Base-by-base conservation (phyloP, 2,888 invertebrate species). In the Orchesellides sinensis region DNA sequence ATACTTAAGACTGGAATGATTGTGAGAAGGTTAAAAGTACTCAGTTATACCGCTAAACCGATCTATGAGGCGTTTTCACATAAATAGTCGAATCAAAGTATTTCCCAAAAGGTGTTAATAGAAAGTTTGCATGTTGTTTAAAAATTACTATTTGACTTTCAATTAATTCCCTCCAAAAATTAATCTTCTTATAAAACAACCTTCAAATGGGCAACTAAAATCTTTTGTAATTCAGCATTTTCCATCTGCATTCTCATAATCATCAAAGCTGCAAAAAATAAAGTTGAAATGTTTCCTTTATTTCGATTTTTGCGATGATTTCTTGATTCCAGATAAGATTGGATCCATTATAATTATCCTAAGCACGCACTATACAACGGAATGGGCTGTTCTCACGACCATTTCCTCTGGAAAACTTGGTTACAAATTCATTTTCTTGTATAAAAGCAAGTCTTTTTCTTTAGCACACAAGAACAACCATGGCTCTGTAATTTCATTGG, bases 121-220 rank as follows among this genome's bases (percentile, higher is more conserved):
- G 73, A 81, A 81, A 81, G 72, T 73, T 81, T 73, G 80, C 80
- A 73, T 81, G 80, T 66, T 70, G 27, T 19, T 68, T 14, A 68
- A 68, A 73, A 66, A 49, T n/a, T n/a, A n/a, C n/a, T 63, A 23
- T 56, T 35, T n/a, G 56, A 40, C 14, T 77, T 73, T 68, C 68
- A 70, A 83, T 63, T 65, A 75, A 52, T 61, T 29, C 14, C 52
- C 68, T 19, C 32, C 35, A 21, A 61, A 61, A 54, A 2, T n/a
- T 14, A 21, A n/a, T 47, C n/a, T n/a, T n/a, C n/a, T n/a, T n/a
- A n/a, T n/a, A n/a, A n/a, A n/a, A n/a, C n/a, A n/a, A n/a, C n/a
- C n/a, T n/a, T n/a, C n/a, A n/a, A n/a, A n/a, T n/a, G n/a, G n/a
- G n/a, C n/a, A n/a, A n/a, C n/a, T n/a, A n/a, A n/a, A n/a, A n/a